Evolutionary conservation across 2,113 vertebrate genomes (phyloP).

Genomic region (Petromus typicus): DNA sequence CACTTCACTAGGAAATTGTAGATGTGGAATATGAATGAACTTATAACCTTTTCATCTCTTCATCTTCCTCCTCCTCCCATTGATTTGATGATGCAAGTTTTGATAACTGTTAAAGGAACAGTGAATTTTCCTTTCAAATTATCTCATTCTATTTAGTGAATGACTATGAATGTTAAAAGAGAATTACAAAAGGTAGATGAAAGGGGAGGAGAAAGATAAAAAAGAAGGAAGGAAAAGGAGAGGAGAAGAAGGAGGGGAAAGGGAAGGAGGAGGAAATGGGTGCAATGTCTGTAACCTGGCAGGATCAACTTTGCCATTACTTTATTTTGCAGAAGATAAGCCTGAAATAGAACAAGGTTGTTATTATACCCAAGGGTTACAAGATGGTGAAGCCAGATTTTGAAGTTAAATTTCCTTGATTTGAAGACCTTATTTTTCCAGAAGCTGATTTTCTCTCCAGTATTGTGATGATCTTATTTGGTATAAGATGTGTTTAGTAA

Average conservation of each 20-base stretch:
- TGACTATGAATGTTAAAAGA: neutral
- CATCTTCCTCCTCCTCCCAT: no score
- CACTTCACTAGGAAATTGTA: neutral
- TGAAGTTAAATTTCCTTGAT: neutral
- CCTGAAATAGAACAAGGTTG: neutral
- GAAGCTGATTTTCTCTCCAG: neutral
- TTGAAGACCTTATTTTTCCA: neutral
- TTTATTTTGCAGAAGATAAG: conserved; percentile 18
- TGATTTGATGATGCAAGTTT: neutral
- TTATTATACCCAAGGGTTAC: neutral
- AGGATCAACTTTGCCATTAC: neutral
- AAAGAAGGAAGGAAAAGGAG: neutral
- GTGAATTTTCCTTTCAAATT: neutral
- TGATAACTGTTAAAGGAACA: neutral
- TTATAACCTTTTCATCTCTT: neutral
- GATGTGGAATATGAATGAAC: neutral
- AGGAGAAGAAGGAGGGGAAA: neutral
- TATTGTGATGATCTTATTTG: neutral
- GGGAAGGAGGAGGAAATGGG: neutral
- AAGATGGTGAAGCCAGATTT: neutral
- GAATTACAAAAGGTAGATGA: neutral
- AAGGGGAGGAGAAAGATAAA: neutral
- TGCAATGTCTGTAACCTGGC: neutral
- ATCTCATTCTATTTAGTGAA: neutral
- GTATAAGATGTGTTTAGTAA: neutral